Conservation (phyloP, 1,140 invertebrate species). For the Bombus confusus region DNA sequence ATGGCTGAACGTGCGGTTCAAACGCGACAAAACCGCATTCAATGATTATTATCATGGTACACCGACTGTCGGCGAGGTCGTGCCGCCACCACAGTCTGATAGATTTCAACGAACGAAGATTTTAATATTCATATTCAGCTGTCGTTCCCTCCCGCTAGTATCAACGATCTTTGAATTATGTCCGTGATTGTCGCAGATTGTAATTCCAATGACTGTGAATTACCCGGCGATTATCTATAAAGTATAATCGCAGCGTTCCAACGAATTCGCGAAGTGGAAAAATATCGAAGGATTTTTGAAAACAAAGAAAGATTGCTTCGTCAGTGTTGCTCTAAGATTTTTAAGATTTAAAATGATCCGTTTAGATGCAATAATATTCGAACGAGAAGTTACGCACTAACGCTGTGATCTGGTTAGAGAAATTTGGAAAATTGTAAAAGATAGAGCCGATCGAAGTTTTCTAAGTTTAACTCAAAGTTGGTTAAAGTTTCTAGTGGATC, state of each 20-base stretch:
- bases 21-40: constrained; percentile 24
- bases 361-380: too few relatives aligned
- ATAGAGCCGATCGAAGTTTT: too few relatives aligned
- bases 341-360: too few relatives aligned
- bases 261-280: not conserved
- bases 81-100: not conserved
- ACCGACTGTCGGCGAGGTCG: constrained; percentile 22
- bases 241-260: not conserved
- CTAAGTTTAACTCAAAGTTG: too few relatives aligned
- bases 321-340: not conserved
- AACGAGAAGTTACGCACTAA: too few relatives aligned
- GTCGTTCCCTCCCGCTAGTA: not conserved
- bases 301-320: not conserved
- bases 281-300: not conserved
- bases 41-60: constrained; percentile 27
- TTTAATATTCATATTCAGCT: constrained; percentile 19
- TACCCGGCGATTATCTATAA: not conserved
- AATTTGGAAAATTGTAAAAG: too few relatives aligned
- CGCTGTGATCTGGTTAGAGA: too few relatives aligned
- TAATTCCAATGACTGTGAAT: not conserved
- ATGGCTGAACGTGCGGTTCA: constrained; percentile 1
- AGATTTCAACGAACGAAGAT: constrained; percentile 26
- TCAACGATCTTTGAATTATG: not conserved
- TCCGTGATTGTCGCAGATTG: not conserved
- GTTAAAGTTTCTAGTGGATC: too few relatives aligned